Percentiles rank a stretch among this genome's conserved stretches.
phyloP scores from a whole-genome alignment of 2,888 invertebrate genomes.

The Apodemia zela region DNA sequence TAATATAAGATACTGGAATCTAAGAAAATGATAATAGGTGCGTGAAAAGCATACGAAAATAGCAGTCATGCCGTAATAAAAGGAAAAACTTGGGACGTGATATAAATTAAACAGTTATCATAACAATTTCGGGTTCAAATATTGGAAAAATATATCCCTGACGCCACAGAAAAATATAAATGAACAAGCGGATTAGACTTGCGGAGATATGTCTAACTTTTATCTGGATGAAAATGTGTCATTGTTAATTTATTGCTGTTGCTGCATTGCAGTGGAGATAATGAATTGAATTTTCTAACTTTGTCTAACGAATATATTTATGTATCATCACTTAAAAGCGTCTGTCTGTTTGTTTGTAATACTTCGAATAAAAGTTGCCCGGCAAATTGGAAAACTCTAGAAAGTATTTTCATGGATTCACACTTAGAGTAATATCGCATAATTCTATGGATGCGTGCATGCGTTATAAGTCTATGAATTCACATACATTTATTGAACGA shows the following conservation, averaged over 20 bases:
- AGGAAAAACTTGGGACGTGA: slow-evolving; percentile 3
- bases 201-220: slow-evolving; percentile 12
- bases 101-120: neutral
- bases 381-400: no score
- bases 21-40: neutral
- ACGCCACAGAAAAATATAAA: slow-evolving; percentile 13
- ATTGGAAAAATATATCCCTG: slow-evolving; percentile 12
- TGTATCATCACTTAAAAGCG: neutral
- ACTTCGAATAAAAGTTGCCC: no score
- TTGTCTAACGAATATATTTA: neutral
- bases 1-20: neutral
- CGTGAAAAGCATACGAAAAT: slow-evolving; percentile 1
- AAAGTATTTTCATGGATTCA: no score
- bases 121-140: slow-evolving; percentile 8
- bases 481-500: no score
- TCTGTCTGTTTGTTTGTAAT: no score
- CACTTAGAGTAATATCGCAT: no score
- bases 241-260: slow-evolving; percentile 1
- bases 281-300: slow-evolving; percentile 2
- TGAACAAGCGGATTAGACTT: slow-evolving; percentile 15
- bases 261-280: slow-evolving; percentile 7
- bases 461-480: no score
- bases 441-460: no score
- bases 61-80: neutral
- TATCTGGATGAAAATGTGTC: slow-evolving; percentile 14